Evolutionary conservation across 92 coral and sea anemone genomes (phyloP).

Genomic region (Bergia puertoricense): DNA sequence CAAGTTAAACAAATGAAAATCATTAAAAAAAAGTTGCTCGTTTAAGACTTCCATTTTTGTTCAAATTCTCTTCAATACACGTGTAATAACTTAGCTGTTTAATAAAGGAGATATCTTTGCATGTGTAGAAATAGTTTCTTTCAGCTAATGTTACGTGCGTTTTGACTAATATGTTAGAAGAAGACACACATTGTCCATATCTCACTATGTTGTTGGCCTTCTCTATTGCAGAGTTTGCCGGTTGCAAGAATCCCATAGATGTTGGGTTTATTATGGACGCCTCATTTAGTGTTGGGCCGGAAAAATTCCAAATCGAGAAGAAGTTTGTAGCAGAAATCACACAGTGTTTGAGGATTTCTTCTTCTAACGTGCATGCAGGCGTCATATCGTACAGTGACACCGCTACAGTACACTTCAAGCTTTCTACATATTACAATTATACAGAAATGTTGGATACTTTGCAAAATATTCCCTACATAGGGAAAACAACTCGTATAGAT

Average conservation of each 20-base stretch:
- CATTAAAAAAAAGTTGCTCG: no score
- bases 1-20: no score
- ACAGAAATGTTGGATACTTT: slow-evolving; percentile 51
- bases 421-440: slow-evolving; percentile 2
- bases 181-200: background rate
- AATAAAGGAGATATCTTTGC: no score
- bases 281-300: slow-evolving; percentile 61
- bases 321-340: slow-evolving; percentile 64
- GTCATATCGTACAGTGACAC: slow-evolving; percentile 66
- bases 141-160: no score
- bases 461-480: slow-evolving; percentile 54
- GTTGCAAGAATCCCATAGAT: slow-evolving; percentile 49
- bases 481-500: slow-evolving; percentile 82
- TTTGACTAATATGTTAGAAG: no score
- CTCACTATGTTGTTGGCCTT: background rate
- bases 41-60: no score
- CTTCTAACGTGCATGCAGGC: slow-evolving; percentile 57
- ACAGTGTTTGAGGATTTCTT: slow-evolving; percentile 53
- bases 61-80: no score
- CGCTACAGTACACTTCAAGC: slow-evolving; percentile 52
- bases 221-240: slow-evolving; percentile 9
- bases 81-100: no score
- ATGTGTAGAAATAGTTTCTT: no score
- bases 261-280: slow-evolving; percentile 75
- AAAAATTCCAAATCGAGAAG: slow-evolving; percentile 52